Evolutionary conservation across 2,888 invertebrate genomes (phyloP).

Genomic region (Agrotis exclamationis): DNA sequence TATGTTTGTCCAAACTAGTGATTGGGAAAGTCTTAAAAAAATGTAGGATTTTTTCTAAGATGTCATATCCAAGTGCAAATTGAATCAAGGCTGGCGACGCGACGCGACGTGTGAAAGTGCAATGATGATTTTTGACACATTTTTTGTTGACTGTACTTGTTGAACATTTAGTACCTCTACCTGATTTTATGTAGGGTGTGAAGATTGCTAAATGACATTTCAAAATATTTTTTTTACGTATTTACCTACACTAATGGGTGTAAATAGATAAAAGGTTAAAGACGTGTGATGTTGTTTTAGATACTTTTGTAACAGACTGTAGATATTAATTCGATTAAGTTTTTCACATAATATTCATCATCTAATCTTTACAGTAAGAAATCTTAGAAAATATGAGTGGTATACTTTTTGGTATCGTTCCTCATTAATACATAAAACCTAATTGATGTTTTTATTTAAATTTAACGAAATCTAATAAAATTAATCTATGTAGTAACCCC

Average conservation of each 20-base stretch:
- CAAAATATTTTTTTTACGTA: background rate
- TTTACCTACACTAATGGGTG: background rate
- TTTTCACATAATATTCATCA: background rate
- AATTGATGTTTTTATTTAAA: too few species aligned
- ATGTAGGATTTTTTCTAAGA: slow-evolving; percentile 29
- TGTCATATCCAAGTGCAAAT: slow-evolving; percentile 42
- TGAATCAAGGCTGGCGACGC: slow-evolving; percentile 42
- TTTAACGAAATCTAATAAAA: too few species aligned
- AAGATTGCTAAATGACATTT: slow-evolving; percentile 15
- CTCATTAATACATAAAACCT: too few species aligned
- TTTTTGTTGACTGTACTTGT: slow-evolving; percentile 25
- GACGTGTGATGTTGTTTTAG: background rate
- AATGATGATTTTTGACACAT: slow-evolving; percentile 31
- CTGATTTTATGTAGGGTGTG: slow-evolving; percentile 5
- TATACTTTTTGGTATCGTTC: background rate
- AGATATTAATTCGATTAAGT: background rate
- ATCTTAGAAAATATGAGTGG: background rate
- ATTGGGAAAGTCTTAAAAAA: slow-evolving; percentile 60
- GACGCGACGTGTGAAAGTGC: slow-evolving; percentile 27
- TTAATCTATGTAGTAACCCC: background rate
- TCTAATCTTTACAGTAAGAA: background rate
- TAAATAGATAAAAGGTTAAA: background rate
- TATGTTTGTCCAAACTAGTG: slow-evolving; percentile 44
- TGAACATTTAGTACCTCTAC: slow-evolving; percentile 7
- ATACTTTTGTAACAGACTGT: background rate